These are phyloP conservation scores for Riptortus pedestris DNA, from an alignment of 1,140 invertebrate genomes.

Conservation along the genomic window DNA sequence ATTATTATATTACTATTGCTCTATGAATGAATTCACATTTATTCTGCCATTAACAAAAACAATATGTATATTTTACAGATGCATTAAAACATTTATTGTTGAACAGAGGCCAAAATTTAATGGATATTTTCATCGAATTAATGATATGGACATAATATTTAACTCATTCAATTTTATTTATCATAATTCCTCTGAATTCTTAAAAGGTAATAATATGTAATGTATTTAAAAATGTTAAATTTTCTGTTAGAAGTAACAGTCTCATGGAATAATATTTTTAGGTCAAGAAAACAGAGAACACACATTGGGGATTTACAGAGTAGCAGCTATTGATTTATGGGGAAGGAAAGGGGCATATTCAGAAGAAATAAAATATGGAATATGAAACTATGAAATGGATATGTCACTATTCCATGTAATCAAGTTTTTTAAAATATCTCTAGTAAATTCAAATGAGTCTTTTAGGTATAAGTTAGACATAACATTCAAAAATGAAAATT, in stretches of 20 bases:
- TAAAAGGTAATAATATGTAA: background rate
- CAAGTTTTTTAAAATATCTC: too few relatives aligned
- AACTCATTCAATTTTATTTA: background rate
- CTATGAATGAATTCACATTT: too few relatives aligned
- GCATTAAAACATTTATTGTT: background rate
- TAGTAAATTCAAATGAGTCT: too few relatives aligned
- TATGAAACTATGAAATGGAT: too few relatives aligned
- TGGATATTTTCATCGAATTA: background rate
- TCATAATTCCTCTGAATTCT: too few relatives aligned
- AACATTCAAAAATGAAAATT: too few relatives aligned
- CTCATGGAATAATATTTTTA: background rate
- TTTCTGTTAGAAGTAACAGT: background rate
- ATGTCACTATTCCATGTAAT: too few relatives aligned
- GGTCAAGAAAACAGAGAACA: background rate
- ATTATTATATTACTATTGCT: too few relatives aligned
- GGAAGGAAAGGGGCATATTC: background rate
- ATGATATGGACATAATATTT: background rate
- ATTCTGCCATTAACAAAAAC: too few relatives aligned
- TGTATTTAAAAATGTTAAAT: background rate
- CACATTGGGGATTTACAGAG: background rate
- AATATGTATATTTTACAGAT: background rate
- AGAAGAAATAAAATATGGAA: too few relatives aligned
- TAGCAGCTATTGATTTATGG: conserved; percentile 5
- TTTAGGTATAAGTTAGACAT: too few relatives aligned
- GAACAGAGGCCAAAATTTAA: too few relatives aligned